phyloP scores from a whole-genome alignment of 2,113 vertebrate species.

The Benitochromis conjunctus region DNA sequence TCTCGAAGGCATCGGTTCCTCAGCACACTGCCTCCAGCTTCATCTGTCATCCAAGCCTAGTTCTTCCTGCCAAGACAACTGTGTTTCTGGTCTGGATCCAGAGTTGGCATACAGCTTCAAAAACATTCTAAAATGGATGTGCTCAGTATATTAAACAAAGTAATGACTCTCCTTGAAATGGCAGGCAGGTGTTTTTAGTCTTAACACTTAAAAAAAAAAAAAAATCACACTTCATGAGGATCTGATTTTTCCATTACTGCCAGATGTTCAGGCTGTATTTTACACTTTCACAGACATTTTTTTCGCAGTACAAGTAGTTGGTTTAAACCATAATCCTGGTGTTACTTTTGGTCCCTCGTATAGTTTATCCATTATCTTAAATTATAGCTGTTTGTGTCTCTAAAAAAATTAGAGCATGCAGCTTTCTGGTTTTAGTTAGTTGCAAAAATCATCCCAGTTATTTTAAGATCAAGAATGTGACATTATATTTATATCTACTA shows the following conservation, averaged over 20 bases:
- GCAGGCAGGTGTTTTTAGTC: slow-evolving; percentile 7
- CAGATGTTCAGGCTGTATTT: neutral
- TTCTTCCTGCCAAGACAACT: slow-evolving; percentile 34
- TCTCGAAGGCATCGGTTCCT: slow-evolving; percentile 40
- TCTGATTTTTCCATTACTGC: neutral
- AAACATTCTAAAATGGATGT: slow-evolving; percentile 23
- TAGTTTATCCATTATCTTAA: neutral
- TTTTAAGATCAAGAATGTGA: neutral
- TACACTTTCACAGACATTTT: neutral
- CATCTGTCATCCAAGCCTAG: slow-evolving; percentile 55
- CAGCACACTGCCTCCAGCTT: slow-evolving; percentile 32
- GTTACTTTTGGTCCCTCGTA: neutral
- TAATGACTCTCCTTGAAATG: slow-evolving; percentile 21
- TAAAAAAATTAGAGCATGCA: neutral
- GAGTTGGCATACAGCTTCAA: slow-evolving; percentile 29
- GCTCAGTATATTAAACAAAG: slow-evolving; percentile 27
- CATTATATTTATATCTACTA: neutral
- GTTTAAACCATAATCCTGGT: neutral
- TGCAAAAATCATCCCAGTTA: neutral
- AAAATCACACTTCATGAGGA: neutral
- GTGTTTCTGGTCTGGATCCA: slow-evolving; percentile 40
- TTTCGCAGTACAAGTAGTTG: neutral
- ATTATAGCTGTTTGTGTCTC: neutral
- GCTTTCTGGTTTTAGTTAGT: neutral
- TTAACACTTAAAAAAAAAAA: neutral